These are phyloP conservation scores for Octopus sinensis DNA, from an alignment of 1,140 invertebrate genomes.

Conservation along the genomic window DNA sequence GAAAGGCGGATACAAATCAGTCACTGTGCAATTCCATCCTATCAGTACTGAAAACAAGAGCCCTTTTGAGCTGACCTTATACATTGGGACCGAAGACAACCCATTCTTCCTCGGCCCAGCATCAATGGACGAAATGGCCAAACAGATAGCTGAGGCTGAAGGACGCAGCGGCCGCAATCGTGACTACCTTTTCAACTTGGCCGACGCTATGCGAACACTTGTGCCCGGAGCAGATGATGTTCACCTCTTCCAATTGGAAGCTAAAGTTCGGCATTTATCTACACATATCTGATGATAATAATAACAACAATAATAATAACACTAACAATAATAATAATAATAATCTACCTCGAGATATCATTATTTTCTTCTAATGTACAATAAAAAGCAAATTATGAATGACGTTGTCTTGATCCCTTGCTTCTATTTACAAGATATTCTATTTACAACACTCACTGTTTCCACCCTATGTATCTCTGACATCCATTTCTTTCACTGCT, in stretches of 20 bases:
- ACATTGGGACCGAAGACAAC: slow-evolving; percentile 77
- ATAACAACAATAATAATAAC: too few species aligned
- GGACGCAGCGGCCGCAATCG: slow-evolving; percentile 84
- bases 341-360: too few species aligned
- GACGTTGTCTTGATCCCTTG: not conserved
- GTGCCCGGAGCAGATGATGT: slow-evolving; percentile 65
- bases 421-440: not conserved
- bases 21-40: slow-evolving; percentile 44
- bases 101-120: slow-evolving; percentile 68
- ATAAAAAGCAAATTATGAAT: not conserved
- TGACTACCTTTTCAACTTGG: slow-evolving; percentile 84
- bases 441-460: too few species aligned
- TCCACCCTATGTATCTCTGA: too few species aligned
- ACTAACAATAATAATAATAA: too few species aligned
- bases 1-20: slow-evolving; percentile 63
- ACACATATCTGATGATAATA: not conserved
- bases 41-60: slow-evolving; percentile 14
- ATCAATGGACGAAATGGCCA: slow-evolving; percentile 72
- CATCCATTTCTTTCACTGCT: too few species aligned
- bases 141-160: slow-evolving; percentile 69
- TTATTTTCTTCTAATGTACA: slow-evolving; percentile 9
- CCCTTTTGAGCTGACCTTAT: slow-evolving; percentile 75
- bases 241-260: slow-evolving; percentile 76
- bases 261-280: slow-evolving; percentile 23
- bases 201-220: slow-evolving; percentile 72